Conservation (phyloP, 1,140 invertebrate species). For the Stegodyphus mimosarum region DNA sequence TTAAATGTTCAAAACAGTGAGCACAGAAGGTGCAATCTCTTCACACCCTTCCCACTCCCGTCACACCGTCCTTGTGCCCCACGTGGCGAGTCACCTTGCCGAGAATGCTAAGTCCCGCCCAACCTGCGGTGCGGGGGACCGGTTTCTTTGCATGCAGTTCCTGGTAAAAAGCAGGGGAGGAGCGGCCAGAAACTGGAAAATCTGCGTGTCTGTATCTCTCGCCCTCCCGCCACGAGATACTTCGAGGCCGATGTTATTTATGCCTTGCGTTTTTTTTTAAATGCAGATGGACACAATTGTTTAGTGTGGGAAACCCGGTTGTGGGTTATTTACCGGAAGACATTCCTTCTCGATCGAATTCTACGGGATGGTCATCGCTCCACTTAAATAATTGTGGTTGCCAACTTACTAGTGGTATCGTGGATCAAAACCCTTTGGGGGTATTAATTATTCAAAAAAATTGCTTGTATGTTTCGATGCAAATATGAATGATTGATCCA, state of each 20-base stretch:
- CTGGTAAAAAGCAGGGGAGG: background rate
- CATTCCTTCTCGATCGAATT: background rate
- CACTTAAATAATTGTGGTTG: no score
- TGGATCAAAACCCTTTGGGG: no score
- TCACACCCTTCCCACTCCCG: background rate
- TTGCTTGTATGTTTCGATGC: no score
- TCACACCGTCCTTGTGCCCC: constrained; percentile 12
- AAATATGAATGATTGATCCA: no score
- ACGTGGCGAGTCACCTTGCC: constrained; percentile 26
- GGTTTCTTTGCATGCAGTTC: background rate
- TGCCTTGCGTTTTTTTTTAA: constrained; percentile 1
- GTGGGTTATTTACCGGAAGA: background rate
- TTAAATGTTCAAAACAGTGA: no score
- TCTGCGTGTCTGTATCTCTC: no score
- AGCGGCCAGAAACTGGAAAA: background rate
- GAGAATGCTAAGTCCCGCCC: constrained; percentile 1
- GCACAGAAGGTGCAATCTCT: background rate
- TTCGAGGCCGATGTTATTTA: background rate
- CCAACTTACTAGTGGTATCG: no score
- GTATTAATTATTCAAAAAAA: no score
- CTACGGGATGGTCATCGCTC: no score
- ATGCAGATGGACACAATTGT: background rate
- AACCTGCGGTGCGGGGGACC: background rate
- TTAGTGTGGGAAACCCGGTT: background rate
- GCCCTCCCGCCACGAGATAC: no score